Evolutionary conservation across 2,888 invertebrate genomes (phyloP).

Genomic region (Exocentrus adspersus): DNA sequence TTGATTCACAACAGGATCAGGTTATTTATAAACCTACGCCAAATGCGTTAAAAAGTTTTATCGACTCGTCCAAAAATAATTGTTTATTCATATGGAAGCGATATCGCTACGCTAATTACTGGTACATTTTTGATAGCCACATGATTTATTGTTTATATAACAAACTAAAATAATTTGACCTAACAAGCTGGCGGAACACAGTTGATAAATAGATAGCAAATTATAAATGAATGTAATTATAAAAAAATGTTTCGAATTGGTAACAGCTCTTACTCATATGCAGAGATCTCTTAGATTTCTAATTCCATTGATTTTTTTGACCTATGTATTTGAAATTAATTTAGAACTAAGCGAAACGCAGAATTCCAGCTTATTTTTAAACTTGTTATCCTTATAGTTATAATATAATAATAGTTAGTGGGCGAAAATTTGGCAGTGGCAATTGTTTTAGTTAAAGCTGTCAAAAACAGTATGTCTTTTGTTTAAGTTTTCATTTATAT

Average conservation of each 20-base stretch:
- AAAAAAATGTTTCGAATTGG: no score
- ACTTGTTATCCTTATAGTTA: not conserved
- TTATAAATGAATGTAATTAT: no score
- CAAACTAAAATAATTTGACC: not conserved
- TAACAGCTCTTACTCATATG: no score
- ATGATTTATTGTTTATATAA: not conserved
- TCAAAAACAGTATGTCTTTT: not conserved
- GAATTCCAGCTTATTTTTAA: not conserved
- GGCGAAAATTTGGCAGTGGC: not conserved
- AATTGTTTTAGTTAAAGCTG: not conserved
- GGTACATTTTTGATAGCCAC: not conserved
- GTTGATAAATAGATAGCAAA: no score
- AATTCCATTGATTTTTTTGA: not conserved
- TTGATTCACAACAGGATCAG: not conserved
- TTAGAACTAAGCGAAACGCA: not conserved
- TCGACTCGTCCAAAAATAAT: constrained; percentile 7
- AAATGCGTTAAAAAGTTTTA: constrained; percentile 7
- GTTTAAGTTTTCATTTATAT: not conserved
- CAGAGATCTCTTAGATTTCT: not conserved
- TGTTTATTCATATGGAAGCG: not conserved
- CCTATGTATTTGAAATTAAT: not conserved
- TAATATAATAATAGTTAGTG: not conserved
- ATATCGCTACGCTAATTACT: constrained; percentile 12
- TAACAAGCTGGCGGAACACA: no score
- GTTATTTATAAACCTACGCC: constrained; percentile 3